Evolutionary conservation across 2,888 invertebrate genomes (phyloP).

Genomic region (Hanleya hanleyi): DNA sequence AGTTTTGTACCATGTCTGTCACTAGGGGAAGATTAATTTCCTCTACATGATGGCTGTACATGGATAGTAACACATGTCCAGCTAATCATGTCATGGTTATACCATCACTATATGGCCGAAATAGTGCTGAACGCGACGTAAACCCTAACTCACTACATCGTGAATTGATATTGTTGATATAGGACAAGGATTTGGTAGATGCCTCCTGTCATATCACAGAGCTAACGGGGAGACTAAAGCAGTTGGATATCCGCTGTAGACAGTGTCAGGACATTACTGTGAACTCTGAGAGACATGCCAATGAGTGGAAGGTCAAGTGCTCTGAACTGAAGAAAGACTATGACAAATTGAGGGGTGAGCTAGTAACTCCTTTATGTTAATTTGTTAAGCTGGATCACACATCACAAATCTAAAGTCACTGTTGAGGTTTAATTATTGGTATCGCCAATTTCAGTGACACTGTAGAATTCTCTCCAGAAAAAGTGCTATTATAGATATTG

Average conservation of each 20-base stretch:
- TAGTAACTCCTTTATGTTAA: background rate
- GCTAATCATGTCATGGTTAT: no score
- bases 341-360: conserved; percentile 51
- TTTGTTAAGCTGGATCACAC: background rate
- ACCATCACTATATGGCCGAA: no score
- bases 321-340: conserved; percentile 41
- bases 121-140: no score
- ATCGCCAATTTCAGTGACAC: no score
- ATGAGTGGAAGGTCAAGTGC: conserved; percentile 61
- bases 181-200: conserved; percentile 58
- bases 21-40: no score
- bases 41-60: no score
- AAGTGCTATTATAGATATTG: no score
- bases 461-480: no score
- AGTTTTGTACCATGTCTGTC: no score
- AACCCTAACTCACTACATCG: no score
- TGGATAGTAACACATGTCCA: no score
- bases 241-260: conserved; percentile 48
- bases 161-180: background rate
- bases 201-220: conserved; percentile 55
- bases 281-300: conserved; percentile 47
- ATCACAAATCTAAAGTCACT: background rate
- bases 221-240: conserved; percentile 49
- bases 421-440: conserved; percentile 9
- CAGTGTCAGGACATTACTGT: conserved; percentile 49